Percentiles rank a stretch among this genome's conserved stretches.
Conservation (phyloP, 2,113 vertebrate genomes). For the Neopipo cinnamomea region DNA sequence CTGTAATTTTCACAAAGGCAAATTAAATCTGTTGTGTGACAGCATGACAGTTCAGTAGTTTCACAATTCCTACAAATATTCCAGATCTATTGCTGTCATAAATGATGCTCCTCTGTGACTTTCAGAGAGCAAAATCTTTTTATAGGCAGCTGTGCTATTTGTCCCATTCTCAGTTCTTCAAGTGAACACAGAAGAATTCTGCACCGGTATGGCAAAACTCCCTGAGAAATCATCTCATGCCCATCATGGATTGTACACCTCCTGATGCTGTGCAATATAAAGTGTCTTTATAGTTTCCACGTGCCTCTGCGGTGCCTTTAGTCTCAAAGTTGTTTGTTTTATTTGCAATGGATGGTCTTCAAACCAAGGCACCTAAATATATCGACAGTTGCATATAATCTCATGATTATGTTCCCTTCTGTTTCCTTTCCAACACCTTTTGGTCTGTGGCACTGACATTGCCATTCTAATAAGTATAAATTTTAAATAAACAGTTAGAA, state of each 20-base stretch:
- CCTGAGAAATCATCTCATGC: not conserved
- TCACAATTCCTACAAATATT: constrained; percentile 49
- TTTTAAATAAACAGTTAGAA: not conserved
- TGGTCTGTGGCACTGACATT: not conserved
- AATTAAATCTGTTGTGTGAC: constrained; percentile 40
- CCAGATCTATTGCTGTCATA: constrained; percentile 40
- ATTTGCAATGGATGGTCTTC: constrained; percentile 19
- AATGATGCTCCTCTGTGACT: constrained; percentile 51
- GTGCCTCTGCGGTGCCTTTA: constrained; percentile 26
- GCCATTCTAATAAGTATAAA: not conserved
- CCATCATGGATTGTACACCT: not conserved
- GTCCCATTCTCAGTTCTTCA: constrained; percentile 27
- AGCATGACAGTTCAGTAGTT: not conserved
- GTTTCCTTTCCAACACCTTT: not conserved
- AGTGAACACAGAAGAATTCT: not conserved
- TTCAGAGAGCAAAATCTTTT: constrained; percentile 42
- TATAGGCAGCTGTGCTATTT: constrained; percentile 25
- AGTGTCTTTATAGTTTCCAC: constrained; percentile 10
- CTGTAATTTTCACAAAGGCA: constrained; percentile 37
- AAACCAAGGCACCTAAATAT: not conserved
- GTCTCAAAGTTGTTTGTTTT: constrained; percentile 44
- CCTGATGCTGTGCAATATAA: not conserved
- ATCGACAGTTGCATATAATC: not conserved
- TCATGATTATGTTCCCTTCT: not conserved
- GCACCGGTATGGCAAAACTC: not conserved